Base-by-base conservation (phyloP, 2,113 vertebrate genomes). In the Tauraco erythrolophus region DNA sequence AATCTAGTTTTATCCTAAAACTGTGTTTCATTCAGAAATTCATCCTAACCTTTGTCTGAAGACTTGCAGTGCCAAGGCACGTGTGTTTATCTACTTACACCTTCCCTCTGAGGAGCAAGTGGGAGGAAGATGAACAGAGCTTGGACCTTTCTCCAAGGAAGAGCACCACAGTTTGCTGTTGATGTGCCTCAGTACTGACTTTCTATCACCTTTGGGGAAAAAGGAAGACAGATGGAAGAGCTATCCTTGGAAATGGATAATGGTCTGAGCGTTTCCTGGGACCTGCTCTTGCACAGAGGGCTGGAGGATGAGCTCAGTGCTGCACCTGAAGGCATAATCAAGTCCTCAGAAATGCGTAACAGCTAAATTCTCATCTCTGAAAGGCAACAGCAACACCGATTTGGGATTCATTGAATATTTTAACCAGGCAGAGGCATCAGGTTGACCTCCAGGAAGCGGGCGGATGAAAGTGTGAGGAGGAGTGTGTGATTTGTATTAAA, bases 401-500 rank as follows among this genome's bases (percentile, higher is more conserved):
- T 93, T 69, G 33, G 64, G 53, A 92, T 86, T 87, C 27, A 88
- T 76, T 0, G 0, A 92, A 45, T 85, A 74, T 72, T 95, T 84
- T 37, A 64, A 25, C 71, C 39, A 74, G 65, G 51, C 66, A 78
- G 24, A 92, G 35, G 76, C 46, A 74, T 83, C 27, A 75, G 33
- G n/a, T 48, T 5, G 2, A 64, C 43, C 82, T 95, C 56, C n/a
- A 78, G 56, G 74, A 96, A 77, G 68, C 61, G 25, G 23, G 46
- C 69, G 37, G 62, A 74, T 94, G 60, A 56, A 81, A 83, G 57
- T 33, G 33, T 66, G 70, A 84, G 53, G 28, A 53, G 9, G 62
- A 51, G 25, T 69, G 80, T 84, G 75, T 83, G 66, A 90, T 88
- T 81, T 89, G 46, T 94, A 74, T 96, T 91, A 94, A 92, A 90